phyloP scores from a whole-genome alignment of 2,888 invertebrate species.

The Latrodectus elegans region DNA sequence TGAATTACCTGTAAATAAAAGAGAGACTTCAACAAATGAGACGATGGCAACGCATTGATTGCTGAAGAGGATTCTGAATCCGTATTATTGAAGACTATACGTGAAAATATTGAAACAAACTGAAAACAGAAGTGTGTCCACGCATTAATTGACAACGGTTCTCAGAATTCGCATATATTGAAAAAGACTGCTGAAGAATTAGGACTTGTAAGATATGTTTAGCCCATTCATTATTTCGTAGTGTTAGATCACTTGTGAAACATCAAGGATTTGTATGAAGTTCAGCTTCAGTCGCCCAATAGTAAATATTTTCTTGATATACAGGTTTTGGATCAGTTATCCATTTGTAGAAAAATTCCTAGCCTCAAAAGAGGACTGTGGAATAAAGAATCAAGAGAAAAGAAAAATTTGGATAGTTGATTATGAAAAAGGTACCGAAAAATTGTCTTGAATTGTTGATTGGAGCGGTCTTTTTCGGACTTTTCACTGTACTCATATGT shows the following conservation, averaged over 20 bases:
- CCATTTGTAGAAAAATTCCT: conserved; percentile 1
- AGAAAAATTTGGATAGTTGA: conserved; percentile 7
- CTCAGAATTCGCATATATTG: not conserved
- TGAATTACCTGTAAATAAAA: no score
- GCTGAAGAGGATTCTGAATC: no score
- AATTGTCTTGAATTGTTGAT: conserved; percentile 2
- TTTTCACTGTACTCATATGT: conserved; percentile 9
- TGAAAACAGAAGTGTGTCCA: not conserved
- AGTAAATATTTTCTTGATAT: not conserved
- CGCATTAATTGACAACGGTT: conserved; percentile 8
- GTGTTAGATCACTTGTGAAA: not conserved
- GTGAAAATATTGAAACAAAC: not conserved
- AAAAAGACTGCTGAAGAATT: conserved; percentile 3
- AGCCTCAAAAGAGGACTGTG: conserved; percentile 4
- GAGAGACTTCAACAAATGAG: not conserved
- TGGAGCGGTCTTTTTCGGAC: not conserved
- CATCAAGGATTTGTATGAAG: not conserved
- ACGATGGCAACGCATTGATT: no score
- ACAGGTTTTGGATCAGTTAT: not conserved
- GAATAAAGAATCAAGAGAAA: not conserved
- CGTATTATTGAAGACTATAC: not conserved
- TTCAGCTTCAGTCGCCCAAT: not conserved
- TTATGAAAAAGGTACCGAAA: not conserved
- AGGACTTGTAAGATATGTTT: not conserved
- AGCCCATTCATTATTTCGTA: not conserved